Percentiles rank a stretch among this genome's conserved stretches.
phyloP scores from a whole-genome alignment of 2,797 vertebrate genomes.

The Monodelphis domestica region DNA sequence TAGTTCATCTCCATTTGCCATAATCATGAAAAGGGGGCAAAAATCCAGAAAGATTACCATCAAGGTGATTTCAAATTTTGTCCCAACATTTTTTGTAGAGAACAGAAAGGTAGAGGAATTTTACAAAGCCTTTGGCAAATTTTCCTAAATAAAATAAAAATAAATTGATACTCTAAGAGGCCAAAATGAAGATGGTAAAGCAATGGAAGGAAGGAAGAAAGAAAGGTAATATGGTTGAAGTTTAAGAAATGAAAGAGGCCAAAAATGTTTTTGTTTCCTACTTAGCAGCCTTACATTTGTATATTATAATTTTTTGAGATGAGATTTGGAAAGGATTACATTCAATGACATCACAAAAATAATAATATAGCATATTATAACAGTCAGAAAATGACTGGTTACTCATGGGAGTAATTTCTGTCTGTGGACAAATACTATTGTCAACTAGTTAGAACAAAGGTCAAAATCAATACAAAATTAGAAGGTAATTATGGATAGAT shows the following conservation, averaged over 20 bases:
- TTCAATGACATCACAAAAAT: not conserved
- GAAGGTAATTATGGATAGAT: not conserved
- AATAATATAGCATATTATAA: not conserved
- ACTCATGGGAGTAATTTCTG: not conserved
- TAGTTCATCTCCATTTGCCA: not conserved
- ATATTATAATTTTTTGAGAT: not conserved
- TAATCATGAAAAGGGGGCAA: not conserved
- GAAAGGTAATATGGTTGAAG: not conserved
- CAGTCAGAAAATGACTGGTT: not conserved
- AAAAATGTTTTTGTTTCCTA: not conserved
- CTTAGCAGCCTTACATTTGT: not conserved
- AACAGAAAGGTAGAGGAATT: not conserved
- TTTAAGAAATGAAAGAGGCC: not conserved
- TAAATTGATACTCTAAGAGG: not conserved
- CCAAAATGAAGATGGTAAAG: not conserved
- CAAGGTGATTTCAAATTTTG: not conserved
- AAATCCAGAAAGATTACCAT: no score
- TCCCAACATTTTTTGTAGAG: not conserved
- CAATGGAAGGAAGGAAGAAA: not conserved
- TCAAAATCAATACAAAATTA: not conserved
- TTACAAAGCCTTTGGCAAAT: not conserved
- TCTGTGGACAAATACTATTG: not conserved
- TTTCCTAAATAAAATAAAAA: not conserved
- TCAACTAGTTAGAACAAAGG: not conserved
- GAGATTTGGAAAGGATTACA: not conserved